Conservation (phyloP, 2,113 vertebrate species). For the Dendrocopos noguchii region DNA sequence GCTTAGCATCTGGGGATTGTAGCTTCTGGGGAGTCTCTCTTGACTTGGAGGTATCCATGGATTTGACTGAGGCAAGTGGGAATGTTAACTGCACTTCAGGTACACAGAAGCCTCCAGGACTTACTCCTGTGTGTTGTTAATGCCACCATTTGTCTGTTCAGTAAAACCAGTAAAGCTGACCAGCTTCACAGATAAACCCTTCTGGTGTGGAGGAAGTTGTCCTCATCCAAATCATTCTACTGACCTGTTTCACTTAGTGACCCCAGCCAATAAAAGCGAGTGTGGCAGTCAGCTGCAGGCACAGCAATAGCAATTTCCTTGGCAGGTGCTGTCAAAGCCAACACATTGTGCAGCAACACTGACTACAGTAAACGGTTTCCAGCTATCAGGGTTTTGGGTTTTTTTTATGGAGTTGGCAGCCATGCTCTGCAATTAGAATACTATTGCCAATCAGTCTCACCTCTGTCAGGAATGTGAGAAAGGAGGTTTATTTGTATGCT, state of each 20-base stretch:
- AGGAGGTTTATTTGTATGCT: background rate
- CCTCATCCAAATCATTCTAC: background rate
- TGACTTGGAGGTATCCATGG: background rate
- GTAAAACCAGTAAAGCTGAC: background rate
- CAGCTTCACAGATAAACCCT: background rate
- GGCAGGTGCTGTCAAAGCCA: background rate
- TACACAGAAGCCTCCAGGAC: background rate
- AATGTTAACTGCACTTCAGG: background rate
- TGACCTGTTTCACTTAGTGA: accelerated
- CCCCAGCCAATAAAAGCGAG: accelerated
- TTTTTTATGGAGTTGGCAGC: background rate
- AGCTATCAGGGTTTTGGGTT: background rate
- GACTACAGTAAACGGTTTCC: background rate
- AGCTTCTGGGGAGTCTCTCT: background rate
- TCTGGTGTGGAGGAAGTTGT: background rate
- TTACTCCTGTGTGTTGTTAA: accelerated
- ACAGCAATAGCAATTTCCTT: background rate
- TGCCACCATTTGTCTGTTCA: accelerated
- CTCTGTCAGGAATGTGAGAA: background rate
- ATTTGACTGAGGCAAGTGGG: background rate
- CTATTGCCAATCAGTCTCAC: background rate
- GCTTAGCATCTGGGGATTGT: background rate
- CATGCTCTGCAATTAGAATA: background rate
- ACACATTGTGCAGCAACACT: background rate
- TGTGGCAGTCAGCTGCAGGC: background rate